Percentiles rank a stretch among this genome's conserved stretches.
These are phyloP conservation scores for Tenthredo livida DNA, from an alignment of 2,888 invertebrate genomes.

Conservation along the genomic window DNA sequence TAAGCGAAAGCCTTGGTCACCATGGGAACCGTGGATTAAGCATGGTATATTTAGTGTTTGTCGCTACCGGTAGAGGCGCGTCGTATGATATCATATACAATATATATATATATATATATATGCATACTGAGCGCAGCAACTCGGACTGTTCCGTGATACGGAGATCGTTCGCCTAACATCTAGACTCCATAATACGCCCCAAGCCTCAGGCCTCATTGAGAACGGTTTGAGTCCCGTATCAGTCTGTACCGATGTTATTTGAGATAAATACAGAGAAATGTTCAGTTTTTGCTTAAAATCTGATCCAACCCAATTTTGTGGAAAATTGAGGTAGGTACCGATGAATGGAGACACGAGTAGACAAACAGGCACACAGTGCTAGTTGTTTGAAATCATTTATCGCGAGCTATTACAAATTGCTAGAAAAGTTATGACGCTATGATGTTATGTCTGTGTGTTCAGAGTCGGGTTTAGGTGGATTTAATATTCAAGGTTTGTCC, in stretches of 20 bases:
- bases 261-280: not conserved
- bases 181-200: too few species aligned
- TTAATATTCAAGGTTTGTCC: conserved; percentile 42
- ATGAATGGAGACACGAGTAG: not conserved
- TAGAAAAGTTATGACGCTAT: not conserved
- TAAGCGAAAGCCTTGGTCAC: too few species aligned
- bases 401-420: not conserved
- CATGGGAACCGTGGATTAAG: too few species aligned
- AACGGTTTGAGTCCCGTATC: too few species aligned
- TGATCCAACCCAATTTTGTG: not conserved
- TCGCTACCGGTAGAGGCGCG: too few species aligned
- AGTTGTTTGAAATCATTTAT: not conserved
- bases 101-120: too few species aligned
- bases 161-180: too few species aligned
- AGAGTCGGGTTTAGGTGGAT: conserved; percentile 21
- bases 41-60: too few species aligned
- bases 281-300: not conserved
- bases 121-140: too few species aligned
- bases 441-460: not conserved
- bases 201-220: not conserved
- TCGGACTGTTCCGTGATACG: too few species aligned
- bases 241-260: not conserved
- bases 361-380: not conserved
- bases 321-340: not conserved
- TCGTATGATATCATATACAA: too few species aligned